Evolutionary conservation across 2,888 invertebrate species (phyloP).

Genomic region (Cheilosia vernalis): DNA sequence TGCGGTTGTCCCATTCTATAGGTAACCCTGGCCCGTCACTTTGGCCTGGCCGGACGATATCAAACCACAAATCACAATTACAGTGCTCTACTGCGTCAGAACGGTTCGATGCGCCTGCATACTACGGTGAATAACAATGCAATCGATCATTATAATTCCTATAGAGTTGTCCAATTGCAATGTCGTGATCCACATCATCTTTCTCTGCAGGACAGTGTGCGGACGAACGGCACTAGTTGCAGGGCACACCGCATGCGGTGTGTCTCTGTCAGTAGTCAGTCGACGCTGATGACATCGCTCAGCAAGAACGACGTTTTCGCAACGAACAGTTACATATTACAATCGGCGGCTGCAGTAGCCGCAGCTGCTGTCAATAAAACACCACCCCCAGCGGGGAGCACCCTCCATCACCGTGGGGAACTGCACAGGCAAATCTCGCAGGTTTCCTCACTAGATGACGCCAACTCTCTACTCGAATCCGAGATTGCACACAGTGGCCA

Average conservation of each 20-base stretch:
- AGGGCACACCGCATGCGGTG: conserved; percentile 80
- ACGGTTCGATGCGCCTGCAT: conserved; percentile 82
- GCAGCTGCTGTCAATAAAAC: conserved; percentile 63
- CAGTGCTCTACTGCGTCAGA: conserved; percentile 81
- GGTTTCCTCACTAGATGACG: conserved; percentile 81
- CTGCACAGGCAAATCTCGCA: conserved; percentile 81
- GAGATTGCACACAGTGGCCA: conserved; percentile 76
- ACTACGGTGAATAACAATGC: conserved; percentile 82
- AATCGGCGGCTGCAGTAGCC: conserved; percentile 61
- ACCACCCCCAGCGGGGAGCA: conserved; percentile 27
- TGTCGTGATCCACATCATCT: conserved; percentile 82
- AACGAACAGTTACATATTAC: conserved; percentile 66
- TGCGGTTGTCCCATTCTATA: conserved; percentile 56
- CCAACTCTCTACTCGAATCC: conserved; percentile 79
- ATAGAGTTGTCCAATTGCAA: conserved; percentile 81
- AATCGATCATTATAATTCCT: conserved; percentile 81
- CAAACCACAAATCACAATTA: conserved; percentile 81
- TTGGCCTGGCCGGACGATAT: conserved; percentile 80
- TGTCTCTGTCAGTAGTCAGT: conserved; percentile 80
- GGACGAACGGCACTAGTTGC: conserved; percentile 78
- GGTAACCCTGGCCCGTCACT: conserved; percentile 82
- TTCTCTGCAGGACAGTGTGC: conserved; percentile 82
- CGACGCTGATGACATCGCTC: conserved; percentile 79
- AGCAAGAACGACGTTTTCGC: conserved; percentile 80
- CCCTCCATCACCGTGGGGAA: conserved; percentile 77